A percentile compares a stretch with the other conserved stretches of the same genome.
These are phyloP conservation scores for Perodicticus potto DNA, from an alignment of 2,797 vertebrate species.

Conservation along the genomic window DNA sequence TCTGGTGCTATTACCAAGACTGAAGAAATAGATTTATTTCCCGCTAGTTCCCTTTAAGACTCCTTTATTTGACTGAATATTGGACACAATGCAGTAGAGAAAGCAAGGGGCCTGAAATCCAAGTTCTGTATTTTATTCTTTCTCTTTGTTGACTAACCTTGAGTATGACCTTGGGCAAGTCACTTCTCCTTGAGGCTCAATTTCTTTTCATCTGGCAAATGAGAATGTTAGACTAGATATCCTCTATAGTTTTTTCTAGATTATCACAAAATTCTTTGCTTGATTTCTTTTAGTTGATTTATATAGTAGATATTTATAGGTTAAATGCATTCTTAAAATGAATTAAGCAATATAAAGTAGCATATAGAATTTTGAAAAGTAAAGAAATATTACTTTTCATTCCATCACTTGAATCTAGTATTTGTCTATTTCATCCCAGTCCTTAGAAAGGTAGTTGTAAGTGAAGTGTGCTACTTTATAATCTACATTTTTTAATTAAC, in stretches of 20 bases:
- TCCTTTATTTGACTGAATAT: neutral
- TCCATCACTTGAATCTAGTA: neutral
- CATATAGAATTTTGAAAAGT: neutral
- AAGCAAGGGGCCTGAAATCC: neutral
- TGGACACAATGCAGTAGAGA: neutral
- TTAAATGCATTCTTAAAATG: neutral
- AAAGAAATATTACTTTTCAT: neutral
- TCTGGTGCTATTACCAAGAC: neutral
- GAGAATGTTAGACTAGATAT: neutral
- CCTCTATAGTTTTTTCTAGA: neutral
- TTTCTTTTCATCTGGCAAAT: neutral
- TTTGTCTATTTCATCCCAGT: neutral
- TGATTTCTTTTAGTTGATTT: slow-evolving; percentile 34
- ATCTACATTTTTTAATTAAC: neutral
- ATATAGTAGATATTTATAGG: neutral
- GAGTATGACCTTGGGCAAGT: neutral
- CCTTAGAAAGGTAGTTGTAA: neutral
- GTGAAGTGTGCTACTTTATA: neutral
- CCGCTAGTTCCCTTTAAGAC: neutral
- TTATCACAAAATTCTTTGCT: neutral
- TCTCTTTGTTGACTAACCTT: slow-evolving; percentile 9
- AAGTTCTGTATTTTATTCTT: neutral
- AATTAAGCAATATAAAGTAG: neutral
- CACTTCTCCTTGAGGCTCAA: neutral
- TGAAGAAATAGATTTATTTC: neutral